phyloP scores from a whole-genome alignment of 2,113 vertebrate species.

The Saccopteryx leptura region DNA sequence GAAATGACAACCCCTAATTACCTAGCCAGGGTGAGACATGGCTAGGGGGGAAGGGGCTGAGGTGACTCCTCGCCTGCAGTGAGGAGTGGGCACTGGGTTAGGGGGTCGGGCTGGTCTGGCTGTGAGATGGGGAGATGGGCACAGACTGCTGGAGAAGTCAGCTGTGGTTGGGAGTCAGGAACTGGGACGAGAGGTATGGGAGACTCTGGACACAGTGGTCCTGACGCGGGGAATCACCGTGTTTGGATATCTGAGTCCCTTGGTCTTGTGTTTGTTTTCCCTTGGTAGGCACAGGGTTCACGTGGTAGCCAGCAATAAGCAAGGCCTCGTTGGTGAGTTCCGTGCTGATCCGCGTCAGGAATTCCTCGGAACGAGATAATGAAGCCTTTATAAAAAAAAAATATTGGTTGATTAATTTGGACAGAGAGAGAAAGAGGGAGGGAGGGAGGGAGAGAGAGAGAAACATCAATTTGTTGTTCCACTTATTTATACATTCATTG shows the following conservation, averaged over 20 bases:
- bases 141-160: not conserved
- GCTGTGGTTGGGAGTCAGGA: not conserved
- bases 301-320: conserved; percentile 55
- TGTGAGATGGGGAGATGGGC: not conserved
- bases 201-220: not conserved
- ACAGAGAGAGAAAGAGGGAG: too few relatives aligned
- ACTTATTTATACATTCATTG: too few relatives aligned
- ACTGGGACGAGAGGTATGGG: not conserved
- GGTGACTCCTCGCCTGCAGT: not conserved
- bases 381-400: conserved; percentile 10
- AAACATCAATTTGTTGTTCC: too few relatives aligned
- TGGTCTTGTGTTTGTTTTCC: conserved; percentile 76
- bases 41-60: not conserved
- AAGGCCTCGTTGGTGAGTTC: conserved; percentile 80
- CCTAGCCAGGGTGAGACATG: not conserved
- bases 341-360: conserved; percentile 73
- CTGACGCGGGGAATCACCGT: conserved; percentile 41
- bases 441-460: too few relatives aligned
- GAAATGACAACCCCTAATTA: not conserved
- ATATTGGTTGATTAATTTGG: too few relatives aligned
- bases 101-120: not conserved
- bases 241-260: conserved; percentile 80
- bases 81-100: not conserved
- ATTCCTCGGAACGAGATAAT: conserved; percentile 75
- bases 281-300: conserved; percentile 36